Conservation (phyloP, 1,140 invertebrate genomes). For the Orius insidiosus region DNA sequence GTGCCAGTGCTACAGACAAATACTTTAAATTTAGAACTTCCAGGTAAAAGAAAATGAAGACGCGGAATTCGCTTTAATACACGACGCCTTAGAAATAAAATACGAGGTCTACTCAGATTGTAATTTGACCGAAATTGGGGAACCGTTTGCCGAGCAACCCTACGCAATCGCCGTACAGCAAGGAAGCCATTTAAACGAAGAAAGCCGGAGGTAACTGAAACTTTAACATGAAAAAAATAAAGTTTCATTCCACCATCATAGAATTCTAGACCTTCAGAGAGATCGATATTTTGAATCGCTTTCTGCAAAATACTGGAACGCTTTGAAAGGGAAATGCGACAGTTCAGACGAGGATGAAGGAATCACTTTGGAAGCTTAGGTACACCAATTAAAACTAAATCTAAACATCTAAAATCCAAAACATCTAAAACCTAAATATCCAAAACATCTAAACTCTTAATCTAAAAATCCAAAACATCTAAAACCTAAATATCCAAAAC, state of each 20-base stretch:
- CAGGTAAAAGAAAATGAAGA: constrained; percentile 54
- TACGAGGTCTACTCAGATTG: constrained; percentile 69
- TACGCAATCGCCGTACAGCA: constrained; percentile 76
- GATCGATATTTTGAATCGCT: constrained; percentile 65
- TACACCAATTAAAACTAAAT: constrained; percentile 22
- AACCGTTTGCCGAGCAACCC: constrained; percentile 74
- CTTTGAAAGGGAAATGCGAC: constrained; percentile 42
- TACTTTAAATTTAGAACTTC: not conserved
- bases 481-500: too few relatives aligned
- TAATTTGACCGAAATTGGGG: constrained; percentile 70
- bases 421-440: too few relatives aligned
- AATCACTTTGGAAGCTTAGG: constrained; percentile 75
- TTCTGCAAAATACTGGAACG: constrained; percentile 66
- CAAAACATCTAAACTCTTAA: too few relatives aligned
- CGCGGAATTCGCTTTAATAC: constrained; percentile 76
- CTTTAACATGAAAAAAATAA: not conserved
- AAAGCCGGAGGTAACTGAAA: constrained; percentile 42
- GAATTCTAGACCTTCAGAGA: constrained; percentile 67
- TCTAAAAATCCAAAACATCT: too few relatives aligned
- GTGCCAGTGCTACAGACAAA: not conserved
- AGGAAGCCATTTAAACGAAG: constrained; percentile 62
- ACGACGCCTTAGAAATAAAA: constrained; percentile 68
- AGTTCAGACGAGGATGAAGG: constrained; percentile 64
- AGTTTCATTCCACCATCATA: constrained; percentile 21
- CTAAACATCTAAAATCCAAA: too few relatives aligned